Base-by-base conservation (phyloP, 2,888 invertebrate species). In the Synergus itoensis region DNA sequence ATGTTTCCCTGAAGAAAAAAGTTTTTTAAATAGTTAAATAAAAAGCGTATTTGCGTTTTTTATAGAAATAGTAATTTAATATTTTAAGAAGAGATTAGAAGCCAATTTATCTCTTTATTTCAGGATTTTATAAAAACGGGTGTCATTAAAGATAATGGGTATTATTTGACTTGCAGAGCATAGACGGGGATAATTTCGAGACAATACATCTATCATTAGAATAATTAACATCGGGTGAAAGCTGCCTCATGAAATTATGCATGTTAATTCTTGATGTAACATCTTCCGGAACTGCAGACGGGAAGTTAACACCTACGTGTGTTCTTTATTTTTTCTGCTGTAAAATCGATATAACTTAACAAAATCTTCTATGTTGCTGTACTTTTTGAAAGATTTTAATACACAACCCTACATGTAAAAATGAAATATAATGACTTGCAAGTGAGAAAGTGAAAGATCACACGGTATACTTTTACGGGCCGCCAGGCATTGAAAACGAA, bases 401-500 rank as follows among this genome's bases (percentile, higher is more conserved):
- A n/a, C 3, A 28, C 28, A 28, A 53, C 2, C 2, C 8, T 9
- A 53, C 9, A 53, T n/a, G n/a, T 16, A n/a, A 53, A 53, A n/a
- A 53, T n/a, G 8, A n/a, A 53, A n/a, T 53, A 53, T n/a, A n/a
- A n/a, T n/a, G 9, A n/a, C n/a, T n/a, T 18, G 53, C n/a, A 53
- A 67, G 67, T 67, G 67, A 18, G 67, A 48, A 69, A 45, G 43
- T 45, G 45, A 69, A 69, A 48, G 69, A 73, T 53, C 48, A 36
- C 53, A 73, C 40, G n/a, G 41, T 21, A 69, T 73, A 73, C 36
- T 45, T 69, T 53, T 73, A 73, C 69, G 53, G n/a, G 53, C 53
- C 53, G 28, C 53, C 9, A 16, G 53, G 73, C 53, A 73, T 73
- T 53, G 48, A 53, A 73, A 73, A 73, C 53, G 53, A 53, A 73